A percentile compares a stretch with the other conserved stretches of the same genome.
Evolutionary conservation across 1,140 invertebrate species (phyloP).

Genomic region (Lordiphosa clarofinis): DNA sequence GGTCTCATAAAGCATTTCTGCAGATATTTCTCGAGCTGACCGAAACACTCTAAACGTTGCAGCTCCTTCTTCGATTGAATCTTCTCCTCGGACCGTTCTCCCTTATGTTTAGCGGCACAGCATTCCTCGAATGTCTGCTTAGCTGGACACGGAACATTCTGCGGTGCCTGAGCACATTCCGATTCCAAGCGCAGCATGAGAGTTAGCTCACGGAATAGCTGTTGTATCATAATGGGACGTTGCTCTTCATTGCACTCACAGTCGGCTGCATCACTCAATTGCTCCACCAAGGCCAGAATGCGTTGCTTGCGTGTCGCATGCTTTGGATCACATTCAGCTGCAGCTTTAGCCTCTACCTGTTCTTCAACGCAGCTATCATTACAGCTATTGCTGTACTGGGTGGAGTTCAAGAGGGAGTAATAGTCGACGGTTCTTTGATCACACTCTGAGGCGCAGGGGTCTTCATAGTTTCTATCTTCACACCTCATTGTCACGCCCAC

Average conservation of each 20-base stretch:
- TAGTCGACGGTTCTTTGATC: too few species aligned
- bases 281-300: constrained; percentile 18
- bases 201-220: constrained; percentile 31
- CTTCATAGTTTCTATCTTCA: too few species aligned
- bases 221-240: constrained; percentile 15
- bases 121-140: constrained; percentile 27
- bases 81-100: neutral
- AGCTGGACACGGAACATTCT: neutral
- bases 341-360: too few species aligned
- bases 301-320: constrained; percentile 20
- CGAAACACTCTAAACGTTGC: constrained; percentile 28
- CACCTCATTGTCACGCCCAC: too few species aligned
- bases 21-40: constrained; percentile 38
- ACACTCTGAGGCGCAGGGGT: too few species aligned
- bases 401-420: too few species aligned
- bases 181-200: constrained; percentile 24
- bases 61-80: neutral
- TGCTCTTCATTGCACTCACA: constrained; percentile 14
- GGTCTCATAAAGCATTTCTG: constrained; percentile 30
- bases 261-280: constrained; percentile 8
- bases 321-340: neutral
- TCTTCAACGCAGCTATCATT: neutral
- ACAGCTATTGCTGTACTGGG: neutral
- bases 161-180: constrained; percentile 11
- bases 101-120: neutral